Evolutionary conservation across 2,797 vertebrate genomes (phyloP).

Genomic region (Scarus forsteni): DNA sequence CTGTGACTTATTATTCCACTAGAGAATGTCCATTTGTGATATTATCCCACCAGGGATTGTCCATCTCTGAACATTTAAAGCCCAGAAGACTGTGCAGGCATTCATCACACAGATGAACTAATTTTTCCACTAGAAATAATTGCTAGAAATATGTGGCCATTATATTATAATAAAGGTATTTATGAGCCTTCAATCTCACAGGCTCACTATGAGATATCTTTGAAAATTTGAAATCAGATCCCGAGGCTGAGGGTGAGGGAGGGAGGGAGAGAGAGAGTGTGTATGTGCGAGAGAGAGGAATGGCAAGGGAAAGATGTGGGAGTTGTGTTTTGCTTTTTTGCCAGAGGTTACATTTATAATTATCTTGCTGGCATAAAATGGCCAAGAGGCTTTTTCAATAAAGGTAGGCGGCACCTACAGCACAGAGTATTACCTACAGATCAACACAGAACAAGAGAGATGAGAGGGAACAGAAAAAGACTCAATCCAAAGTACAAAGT

Average conservation of each 20-base stretch:
- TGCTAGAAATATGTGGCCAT: conserved; percentile 77
- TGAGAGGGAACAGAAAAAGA: conserved; percentile 49
- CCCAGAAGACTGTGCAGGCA: conserved; percentile 61
- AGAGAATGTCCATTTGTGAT: conserved; percentile 58
- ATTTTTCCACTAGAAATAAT: conserved; percentile 80
- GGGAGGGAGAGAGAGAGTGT: conserved; percentile 34
- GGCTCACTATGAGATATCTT: conserved; percentile 80
- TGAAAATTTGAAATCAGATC: conserved; percentile 82
- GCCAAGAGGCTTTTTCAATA: conserved; percentile 80
- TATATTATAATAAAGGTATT: conserved; percentile 86
- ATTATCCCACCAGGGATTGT: conserved; percentile 59
- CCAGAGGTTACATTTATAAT: conserved; percentile 84
- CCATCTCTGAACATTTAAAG: conserved; percentile 68
- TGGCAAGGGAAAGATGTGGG: conserved; percentile 77
- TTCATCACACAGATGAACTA: conserved; percentile 80
- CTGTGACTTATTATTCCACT: conserved; percentile 57
- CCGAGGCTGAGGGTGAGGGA: conserved; percentile 69
- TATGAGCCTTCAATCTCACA: conserved; percentile 82
- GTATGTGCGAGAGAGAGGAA: conserved; percentile 53
- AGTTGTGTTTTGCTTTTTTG: conserved; percentile 80
- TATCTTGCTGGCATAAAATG: conserved; percentile 80
- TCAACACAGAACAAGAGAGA: conserved; percentile 67
- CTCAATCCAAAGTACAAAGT: conserved; percentile 42
- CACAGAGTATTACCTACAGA: conserved; percentile 74
- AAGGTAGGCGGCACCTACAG: conserved; percentile 78